These are phyloP conservation scores for Sesia apiformis DNA, from an alignment of 2,888 invertebrate genomes.

Conservation along the genomic window DNA sequence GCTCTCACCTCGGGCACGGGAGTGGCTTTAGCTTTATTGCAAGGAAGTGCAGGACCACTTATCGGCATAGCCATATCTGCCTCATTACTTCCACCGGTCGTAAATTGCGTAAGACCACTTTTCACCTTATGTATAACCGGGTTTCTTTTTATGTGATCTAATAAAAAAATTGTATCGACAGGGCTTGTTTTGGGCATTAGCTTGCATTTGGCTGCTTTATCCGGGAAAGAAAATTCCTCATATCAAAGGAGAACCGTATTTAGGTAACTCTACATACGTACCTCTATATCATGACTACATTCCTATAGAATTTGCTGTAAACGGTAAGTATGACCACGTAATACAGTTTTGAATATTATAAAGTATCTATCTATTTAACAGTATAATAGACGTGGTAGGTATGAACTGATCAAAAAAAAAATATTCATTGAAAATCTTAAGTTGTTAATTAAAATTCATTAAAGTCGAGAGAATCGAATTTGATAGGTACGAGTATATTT, in stretches of 20 bases:
- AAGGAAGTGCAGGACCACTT: constrained; percentile 88
- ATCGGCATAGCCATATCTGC: constrained; percentile 94
- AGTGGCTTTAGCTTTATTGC: constrained; percentile 88
- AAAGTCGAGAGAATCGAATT: too few relatives aligned
- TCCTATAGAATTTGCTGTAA: constrained; percentile 83
- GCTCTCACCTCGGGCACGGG: constrained; percentile 85
- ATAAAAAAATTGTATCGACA: constrained; percentile 23
- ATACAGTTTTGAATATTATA: too few relatives aligned
- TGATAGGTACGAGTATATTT: too few relatives aligned
- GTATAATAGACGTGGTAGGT: too few relatives aligned
- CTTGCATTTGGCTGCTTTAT: constrained; percentile 81
- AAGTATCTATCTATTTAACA: too few relatives aligned
- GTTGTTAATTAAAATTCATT: too few relatives aligned
- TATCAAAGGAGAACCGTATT: constrained; percentile 78
- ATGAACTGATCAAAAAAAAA: too few relatives aligned
- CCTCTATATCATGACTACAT: constrained; percentile 83
- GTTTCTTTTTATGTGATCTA: too few relatives aligned
- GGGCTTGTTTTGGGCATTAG: constrained; percentile 84
- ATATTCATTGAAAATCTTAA: too few relatives aligned
- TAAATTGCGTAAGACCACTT: constrained; percentile 81
- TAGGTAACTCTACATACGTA: constrained; percentile 77
- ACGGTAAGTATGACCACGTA: constrained; percentile 56
- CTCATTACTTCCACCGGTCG: constrained; percentile 87
- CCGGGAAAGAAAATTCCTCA: constrained; percentile 81
- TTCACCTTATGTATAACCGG: neutral